Base-by-base conservation (phyloP, 2,113 vertebrate genomes). In the Rhadina sibilatrix region DNA sequence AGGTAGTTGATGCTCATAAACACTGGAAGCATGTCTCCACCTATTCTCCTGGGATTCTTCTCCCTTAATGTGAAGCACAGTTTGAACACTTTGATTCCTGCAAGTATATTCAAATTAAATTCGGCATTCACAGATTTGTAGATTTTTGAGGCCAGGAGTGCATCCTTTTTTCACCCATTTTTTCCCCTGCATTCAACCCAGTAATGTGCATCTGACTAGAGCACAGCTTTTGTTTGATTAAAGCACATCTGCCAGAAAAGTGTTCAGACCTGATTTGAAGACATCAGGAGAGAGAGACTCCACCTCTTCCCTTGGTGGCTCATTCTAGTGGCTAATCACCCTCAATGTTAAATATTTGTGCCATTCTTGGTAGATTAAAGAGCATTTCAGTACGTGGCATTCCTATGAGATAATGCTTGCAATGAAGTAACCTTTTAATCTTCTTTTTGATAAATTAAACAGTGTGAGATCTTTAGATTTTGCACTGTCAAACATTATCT, bases 391-490 rank as follows among this genome's bases (percentile, higher is more conserved):
- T 87, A 87, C 30, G 2, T 89, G 93, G 83, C 91, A 60, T 93
- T 96, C 95, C 96, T 97, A 40, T 93, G 96, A 97, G 96, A 97
- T 93, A 94, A 93, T 93, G 63, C 87, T 89, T 79, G 87, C 94
- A 94, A 94, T 85, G 91, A 93, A 95, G 81, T 95, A 95, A 96
- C 95, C 96, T 97, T 96, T 94, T 96, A 97, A 96, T 97, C 93
- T 96, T 96, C 89, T 92, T 96, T 97, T 97, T 96, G 96, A 97
- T 97, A 96, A 97, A 96, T 96, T 97, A 95, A 96, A 96, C 91
- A 96, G 87, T 31, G 84, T 94, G 93, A 97, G 95, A 89, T 93
- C 94, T 95, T 94, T 88, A 79, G 84, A 42, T 93, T 96, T 95
- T 13, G 91, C 82, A 80, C 78, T 96, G 95, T 95, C 94, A 96